phyloP scores from a whole-genome alignment of 2,113 vertebrate genomes.

The Aldabrachelys gigantea region DNA sequence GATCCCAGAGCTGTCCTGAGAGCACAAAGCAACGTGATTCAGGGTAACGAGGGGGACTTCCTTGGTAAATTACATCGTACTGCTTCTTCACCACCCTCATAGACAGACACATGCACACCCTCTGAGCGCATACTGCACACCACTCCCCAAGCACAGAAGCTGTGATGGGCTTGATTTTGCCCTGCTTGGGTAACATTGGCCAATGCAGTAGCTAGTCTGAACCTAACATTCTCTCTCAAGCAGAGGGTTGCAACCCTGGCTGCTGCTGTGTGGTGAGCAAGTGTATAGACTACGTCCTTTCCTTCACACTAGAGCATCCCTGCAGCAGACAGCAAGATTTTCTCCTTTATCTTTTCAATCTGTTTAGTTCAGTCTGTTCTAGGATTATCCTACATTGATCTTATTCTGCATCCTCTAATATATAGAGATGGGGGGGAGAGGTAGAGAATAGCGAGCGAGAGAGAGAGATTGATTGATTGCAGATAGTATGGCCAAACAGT shows the following conservation, averaged over 20 bases:
- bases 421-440: too few species aligned
- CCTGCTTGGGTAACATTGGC: neutral
- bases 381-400: neutral
- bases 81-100: neutral
- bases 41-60: slow-evolving; percentile 41
- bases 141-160: too few species aligned
- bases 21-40: slow-evolving; percentile 33
- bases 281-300: neutral
- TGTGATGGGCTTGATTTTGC: neutral
- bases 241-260: neutral
- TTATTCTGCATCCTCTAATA: neutral
- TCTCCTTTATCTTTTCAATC: neutral
- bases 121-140: neutral
- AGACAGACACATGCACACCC: neutral
- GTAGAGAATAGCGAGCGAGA: too few species aligned
- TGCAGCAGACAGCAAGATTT: neutral
- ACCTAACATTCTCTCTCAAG: neutral
- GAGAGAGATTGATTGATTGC: neutral
- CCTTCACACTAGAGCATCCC: neutral
- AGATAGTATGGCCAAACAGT: neutral
- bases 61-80: neutral
- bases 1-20: slow-evolving; percentile 56
- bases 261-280: neutral
- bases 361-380: neutral
- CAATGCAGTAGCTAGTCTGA: neutral